These are phyloP conservation scores for Temnothorax longispinosus DNA, from an alignment of 1,140 invertebrate genomes.

Conservation along the genomic window DNA sequence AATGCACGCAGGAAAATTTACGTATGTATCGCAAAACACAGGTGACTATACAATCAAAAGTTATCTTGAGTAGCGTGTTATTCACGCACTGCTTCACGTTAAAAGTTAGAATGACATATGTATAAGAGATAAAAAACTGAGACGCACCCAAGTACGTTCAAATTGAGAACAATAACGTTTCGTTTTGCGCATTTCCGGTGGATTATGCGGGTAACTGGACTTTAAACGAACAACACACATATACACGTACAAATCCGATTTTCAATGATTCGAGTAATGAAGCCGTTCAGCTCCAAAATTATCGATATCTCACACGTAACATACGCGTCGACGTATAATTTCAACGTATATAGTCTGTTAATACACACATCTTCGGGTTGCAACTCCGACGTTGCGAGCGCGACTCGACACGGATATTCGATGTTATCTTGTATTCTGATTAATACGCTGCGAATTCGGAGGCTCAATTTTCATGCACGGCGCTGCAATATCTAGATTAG, in stretches of 20 bases:
- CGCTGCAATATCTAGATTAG: slow-evolving; percentile 34
- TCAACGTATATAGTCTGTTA: background rate
- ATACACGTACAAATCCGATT: background rate
- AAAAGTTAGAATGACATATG: background rate
- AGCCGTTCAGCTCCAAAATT: slow-evolving; percentile 12
- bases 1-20: background rate
- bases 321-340: background rate
- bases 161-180: background rate
- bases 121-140: background rate
- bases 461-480: slow-evolving; percentile 35
- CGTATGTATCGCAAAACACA: background rate
- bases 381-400: background rate
- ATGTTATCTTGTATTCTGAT: slow-evolving; percentile 45
- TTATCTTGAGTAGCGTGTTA: background rate
- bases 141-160: background rate
- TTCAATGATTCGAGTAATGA: background rate
- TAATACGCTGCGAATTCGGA: slow-evolving; percentile 30
- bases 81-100: background rate
- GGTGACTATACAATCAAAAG: background rate
- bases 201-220: background rate
- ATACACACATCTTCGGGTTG: background rate
- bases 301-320: slow-evolving; percentile 10
- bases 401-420: background rate
- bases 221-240: background rate
- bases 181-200: background rate